Conservation (phyloP, 2,113 vertebrate species). For the Catharus bicknelli region DNA sequence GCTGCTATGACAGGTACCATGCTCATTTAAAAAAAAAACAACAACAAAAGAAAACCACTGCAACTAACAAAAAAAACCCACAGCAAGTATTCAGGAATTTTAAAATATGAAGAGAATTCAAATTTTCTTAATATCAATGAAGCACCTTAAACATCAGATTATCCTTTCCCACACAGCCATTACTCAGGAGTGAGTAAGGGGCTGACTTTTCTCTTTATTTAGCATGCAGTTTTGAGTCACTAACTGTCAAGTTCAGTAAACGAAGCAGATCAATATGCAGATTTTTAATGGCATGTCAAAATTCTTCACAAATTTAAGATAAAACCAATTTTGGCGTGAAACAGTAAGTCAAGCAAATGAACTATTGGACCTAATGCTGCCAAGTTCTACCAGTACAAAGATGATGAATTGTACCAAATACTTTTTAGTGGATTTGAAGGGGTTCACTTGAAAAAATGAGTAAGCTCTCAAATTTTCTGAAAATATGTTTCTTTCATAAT, state of each 20-base stretch:
- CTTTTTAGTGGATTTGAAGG: neutral
- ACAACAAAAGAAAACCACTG: too few relatives aligned
- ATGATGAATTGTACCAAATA: rapidly evolving
- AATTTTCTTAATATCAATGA: neutral
- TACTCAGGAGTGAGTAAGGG: neutral
- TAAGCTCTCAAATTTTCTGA: neutral
- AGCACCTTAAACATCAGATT: neutral
- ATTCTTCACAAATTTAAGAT: neutral
- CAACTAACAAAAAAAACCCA: neutral
- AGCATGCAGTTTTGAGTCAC: neutral
- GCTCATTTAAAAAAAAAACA: neutral
- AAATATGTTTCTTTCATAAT: neutral
- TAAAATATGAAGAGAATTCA: neutral
- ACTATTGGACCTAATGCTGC: neutral
- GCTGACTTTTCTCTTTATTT: neutral
- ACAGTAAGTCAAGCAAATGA: neutral
- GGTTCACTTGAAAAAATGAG: neutral
- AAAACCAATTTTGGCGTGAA: neutral
- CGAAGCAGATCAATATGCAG: neutral
- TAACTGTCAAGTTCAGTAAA: neutral
- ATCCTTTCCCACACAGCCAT: neutral
- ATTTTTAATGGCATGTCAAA: neutral
- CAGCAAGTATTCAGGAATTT: neutral
- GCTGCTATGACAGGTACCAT: rapidly evolving
- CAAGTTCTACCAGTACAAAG: neutral